A percentile compares a stretch with the other conserved stretches of the same genome.
phyloP scores from a whole-genome alignment of 2,113 vertebrate species.

The Gambusia affinis region DNA sequence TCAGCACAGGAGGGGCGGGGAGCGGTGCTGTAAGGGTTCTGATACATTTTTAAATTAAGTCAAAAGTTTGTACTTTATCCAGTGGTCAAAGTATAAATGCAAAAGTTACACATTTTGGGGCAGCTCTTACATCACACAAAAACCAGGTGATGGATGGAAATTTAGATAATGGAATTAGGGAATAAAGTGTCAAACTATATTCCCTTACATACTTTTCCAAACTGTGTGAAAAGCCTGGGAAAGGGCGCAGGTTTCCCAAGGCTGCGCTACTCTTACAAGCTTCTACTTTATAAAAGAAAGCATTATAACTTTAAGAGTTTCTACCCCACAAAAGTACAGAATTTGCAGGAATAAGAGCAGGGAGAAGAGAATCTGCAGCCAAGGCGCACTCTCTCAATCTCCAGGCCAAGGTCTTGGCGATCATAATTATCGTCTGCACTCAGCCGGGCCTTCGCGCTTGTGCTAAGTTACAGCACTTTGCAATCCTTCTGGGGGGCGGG shows the following conservation, averaged over 20 bases:
- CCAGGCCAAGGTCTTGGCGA: slow-evolving; percentile 66
- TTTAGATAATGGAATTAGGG: too few species aligned
- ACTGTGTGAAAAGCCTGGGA: too few species aligned
- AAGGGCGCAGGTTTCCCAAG: slow-evolving; percentile 23
- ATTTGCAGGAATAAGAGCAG: slow-evolving; percentile 53
- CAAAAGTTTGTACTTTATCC: not conserved
- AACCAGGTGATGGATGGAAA: too few species aligned
- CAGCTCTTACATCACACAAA: too few species aligned
- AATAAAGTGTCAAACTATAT: too few species aligned
- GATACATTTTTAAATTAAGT: not conserved
- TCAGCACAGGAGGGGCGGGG: slow-evolving; percentile 8
- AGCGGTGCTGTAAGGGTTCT: not conserved
- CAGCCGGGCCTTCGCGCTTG: slow-evolving; percentile 57
- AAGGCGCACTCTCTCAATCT: slow-evolving; percentile 60
- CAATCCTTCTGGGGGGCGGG: slow-evolving; percentile 55
- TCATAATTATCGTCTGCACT: slow-evolving; percentile 74
- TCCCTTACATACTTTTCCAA: too few species aligned
- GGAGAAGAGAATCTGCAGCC: slow-evolving; percentile 44
- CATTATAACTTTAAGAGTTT: not conserved
- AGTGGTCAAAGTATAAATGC: too few species aligned
- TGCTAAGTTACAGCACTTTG: slow-evolving; percentile 70
- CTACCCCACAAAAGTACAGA: slow-evolving; percentile 29
- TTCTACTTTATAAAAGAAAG: slow-evolving; percentile 22
- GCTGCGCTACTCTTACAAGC: slow-evolving; percentile 42
- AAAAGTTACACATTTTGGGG: not conserved